These are phyloP conservation scores for Meloidogyne chitwoodi DNA, from an alignment of 1,140 invertebrate species.

Conservation along the genomic window DNA sequence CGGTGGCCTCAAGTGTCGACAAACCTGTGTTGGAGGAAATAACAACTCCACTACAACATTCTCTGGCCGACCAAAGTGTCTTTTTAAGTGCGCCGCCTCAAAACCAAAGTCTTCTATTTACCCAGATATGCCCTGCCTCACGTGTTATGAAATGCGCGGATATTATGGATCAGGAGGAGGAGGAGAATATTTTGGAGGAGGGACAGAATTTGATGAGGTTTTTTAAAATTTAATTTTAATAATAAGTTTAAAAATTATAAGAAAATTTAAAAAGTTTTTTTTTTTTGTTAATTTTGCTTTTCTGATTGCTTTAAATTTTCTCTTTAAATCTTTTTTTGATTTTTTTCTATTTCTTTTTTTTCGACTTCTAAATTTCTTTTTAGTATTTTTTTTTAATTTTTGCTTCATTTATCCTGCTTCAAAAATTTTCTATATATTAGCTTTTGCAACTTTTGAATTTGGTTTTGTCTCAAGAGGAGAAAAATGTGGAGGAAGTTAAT, in stretches of 20 bases:
- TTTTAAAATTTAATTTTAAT: no score
- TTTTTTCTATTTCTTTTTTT: not conserved
- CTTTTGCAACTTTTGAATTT: not conserved
- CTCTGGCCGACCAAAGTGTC: slow-evolving; percentile 16
- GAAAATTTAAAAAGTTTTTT: no score
- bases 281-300: no score
- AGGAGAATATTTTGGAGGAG: not conserved
- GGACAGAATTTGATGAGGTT: not conserved
- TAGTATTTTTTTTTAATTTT: no score
- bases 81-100: slow-evolving; percentile 34
- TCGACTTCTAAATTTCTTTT: not conserved
- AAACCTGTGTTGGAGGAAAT: slow-evolving; percentile 3
- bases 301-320: no score
- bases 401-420: no score
- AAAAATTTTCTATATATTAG: not conserved
- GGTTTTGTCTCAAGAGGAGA: not conserved
- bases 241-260: no score
- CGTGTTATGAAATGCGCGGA: not conserved
- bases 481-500: no score
- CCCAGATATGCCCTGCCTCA: not conserved
- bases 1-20: slow-evolving; percentile 19
- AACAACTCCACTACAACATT: slow-evolving; percentile 2
- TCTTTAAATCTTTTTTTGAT: no score
- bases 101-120: slow-evolving; percentile 4
- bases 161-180: not conserved